A percentile compares a stretch with the other conserved stretches of the same genome.
Conservation (phyloP, 1,140 invertebrate species). For the Gonatopus flavifemur region DNA sequence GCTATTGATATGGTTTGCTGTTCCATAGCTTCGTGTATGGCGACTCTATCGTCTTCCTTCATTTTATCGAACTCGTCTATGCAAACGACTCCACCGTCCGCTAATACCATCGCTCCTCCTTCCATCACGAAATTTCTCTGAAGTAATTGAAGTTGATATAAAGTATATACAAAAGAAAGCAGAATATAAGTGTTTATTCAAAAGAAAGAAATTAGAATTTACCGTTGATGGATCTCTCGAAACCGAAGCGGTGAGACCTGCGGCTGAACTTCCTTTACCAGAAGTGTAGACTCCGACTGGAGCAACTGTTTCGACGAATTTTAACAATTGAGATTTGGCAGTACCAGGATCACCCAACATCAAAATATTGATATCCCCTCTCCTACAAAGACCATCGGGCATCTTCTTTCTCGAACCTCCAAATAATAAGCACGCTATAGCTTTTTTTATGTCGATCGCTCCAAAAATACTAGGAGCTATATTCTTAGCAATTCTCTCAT, state of each 20-base stretch:
- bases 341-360: constrained; percentile 98
- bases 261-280: constrained; percentile 98
- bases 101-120: constrained; percentile 99
- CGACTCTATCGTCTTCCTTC: constrained; percentile 98
- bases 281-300: constrained; percentile 98
- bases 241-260: constrained; percentile 97
- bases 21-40: constrained; percentile 99
- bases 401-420: constrained; percentile 87
- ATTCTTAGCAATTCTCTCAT: constrained; percentile 86
- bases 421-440: constrained; percentile 94
- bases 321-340: constrained; percentile 96
- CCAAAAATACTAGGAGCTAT: constrained; percentile 98
- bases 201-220: constrained; percentile 41
- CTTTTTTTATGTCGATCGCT: constrained; percentile 93
- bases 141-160: constrained; percentile 19
- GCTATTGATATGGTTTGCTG: constrained; percentile 99
- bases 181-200: constrained; percentile 57
- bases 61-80: constrained; percentile 99
- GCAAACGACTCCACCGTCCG: constrained; percentile 98
- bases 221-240: constrained; percentile 90
- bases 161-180: background rate
- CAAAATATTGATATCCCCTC: constrained; percentile 97
- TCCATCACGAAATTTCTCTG: constrained; percentile 98
- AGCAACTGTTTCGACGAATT: constrained; percentile 95
- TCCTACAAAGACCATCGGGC: constrained; percentile 91